A percentile compares a stretch with the other conserved stretches of the same genome.
These are phyloP conservation scores for Neostethus bicornis DNA, from an alignment of 2,797 vertebrate genomes.

Conservation along the genomic window DNA sequence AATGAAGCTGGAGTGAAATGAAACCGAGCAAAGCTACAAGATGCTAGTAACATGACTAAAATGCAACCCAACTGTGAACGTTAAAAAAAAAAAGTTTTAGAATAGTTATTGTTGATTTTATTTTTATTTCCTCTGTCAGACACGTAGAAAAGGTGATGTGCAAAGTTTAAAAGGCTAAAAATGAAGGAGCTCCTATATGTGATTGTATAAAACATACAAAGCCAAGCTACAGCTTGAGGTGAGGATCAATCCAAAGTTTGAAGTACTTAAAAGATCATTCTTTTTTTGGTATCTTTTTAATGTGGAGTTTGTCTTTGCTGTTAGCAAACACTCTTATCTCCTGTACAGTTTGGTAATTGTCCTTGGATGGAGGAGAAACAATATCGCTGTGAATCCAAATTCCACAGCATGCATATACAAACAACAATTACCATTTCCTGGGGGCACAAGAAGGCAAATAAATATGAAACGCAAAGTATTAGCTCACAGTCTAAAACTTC, in stretches of 20 bases:
- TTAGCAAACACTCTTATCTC: constrained; percentile 61
- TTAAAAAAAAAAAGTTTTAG: too few species aligned
- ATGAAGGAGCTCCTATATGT: constrained; percentile 13
- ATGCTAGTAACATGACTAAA: too few species aligned
- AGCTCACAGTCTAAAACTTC: constrained; percentile 37
- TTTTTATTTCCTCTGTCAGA: too few species aligned
- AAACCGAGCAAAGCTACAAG: too few species aligned
- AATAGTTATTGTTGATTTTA: too few species aligned
- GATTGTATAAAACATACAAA: constrained; percentile 45
- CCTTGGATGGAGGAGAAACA: constrained; percentile 73
- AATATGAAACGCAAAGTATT: constrained; percentile 59
- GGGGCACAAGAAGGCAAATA: constrained; percentile 60
- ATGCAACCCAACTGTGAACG: too few species aligned
- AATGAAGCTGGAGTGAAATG: too few species aligned
- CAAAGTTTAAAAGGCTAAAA: constrained; percentile 13
- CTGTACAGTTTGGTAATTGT: constrained; percentile 61
- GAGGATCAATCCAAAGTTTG: constrained; percentile 60
- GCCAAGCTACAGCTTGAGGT: constrained; percentile 45
- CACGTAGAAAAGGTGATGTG: too few species aligned
- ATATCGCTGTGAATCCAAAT: constrained; percentile 65
- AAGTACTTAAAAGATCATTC: constrained; percentile 53
- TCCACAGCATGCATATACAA: constrained; percentile 70
- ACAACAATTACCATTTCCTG: constrained; percentile 71
- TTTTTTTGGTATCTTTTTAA: constrained; percentile 62
- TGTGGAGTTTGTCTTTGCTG: constrained; percentile 68